Evolutionary conservation across 2,797 vertebrate genomes (phyloP), one percentile per base, ranked within the genome.

Genomic region (Tauraco hartlaubi): DNA sequence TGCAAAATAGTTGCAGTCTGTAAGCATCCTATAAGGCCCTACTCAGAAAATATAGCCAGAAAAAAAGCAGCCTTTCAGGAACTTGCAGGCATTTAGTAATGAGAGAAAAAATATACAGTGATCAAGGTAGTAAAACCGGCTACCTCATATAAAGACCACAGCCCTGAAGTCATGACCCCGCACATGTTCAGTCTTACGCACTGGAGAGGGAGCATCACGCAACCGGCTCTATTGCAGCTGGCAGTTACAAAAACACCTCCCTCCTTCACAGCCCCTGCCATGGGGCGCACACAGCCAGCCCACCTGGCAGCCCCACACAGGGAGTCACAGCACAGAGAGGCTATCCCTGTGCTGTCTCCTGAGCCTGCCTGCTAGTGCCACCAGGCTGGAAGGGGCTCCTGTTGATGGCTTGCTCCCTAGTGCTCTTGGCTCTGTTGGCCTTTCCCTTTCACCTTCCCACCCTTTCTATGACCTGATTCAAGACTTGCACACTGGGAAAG

Each of bases 251-350:
- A 73, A 0, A 4, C 71, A 11, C 6, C 14, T 78, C 52, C 44
- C 69, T 44, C 4, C 1, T 8, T 54, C 33, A 7, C 73, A 89
- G 84, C 46, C 33, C 29, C 39, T 44, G 28, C 9, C 58, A 1
- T 0, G 25, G 44, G 11, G 49, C 49, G 52, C 58, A 12, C 39
- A 7, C 7, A 25, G 28, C 26, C 35, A 8, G 21, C 33, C 2
- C n/a, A 49, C 31, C 46, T 0, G 0, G 18, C 39, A 59, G 44
- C 9, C 73, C 20, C 14, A 3, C 1, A 0, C 1, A 4, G 15
- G 51, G 33, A 33, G 17, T 7, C 5, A 4, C 4, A 0, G 25
- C 56, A 29, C 71, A 43, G 46, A 43, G 21, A 5, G 29, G 49
- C 37, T 9, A 0, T 12, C 6, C 29, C 5, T 15, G 63, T 15